Base-by-base conservation (phyloP, 2,113 vertebrate species). In the Sialia sialis region DNA sequence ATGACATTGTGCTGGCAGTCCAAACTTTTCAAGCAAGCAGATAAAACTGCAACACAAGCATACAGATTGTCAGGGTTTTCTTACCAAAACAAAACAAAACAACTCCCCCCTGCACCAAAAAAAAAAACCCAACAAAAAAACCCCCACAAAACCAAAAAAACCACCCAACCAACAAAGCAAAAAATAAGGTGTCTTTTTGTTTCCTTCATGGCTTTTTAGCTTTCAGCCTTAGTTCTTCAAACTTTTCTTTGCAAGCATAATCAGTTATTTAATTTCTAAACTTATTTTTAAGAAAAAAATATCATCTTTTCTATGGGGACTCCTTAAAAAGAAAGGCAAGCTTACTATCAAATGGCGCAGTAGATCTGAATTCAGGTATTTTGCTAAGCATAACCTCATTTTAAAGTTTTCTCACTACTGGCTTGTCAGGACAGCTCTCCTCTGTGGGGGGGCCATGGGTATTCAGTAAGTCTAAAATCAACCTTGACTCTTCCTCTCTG, bases 61-160 rank as follows among this genome's bases (percentile, higher is more conserved):
- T 34, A 25, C 0, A 68, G 19, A 69, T 49, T 14, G 32, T 39
- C 25, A 80, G 5, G 5, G 1, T 23, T 85, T 88, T 66, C 29
- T 69, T 56, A 51, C 5, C 29, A 32, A 0, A 0, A 19, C 43
- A 10, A 48, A 48, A 16, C 49, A 8, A 49, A 49, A 14, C 23
- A 49, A 49, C n/a, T n/a, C n/a, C n/a, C n/a, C n/a, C n/a, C n/a
- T n/a, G n/a, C n/a, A n/a, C n/a, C n/a, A n/a, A n/a, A n/a, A n/a
- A n/a, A 17, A 30, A 23, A 20, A 48, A 13, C 29, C 46, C 22
- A 48, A 48, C 22, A 48, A 25, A 48, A 48, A 48, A 23, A 20
- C 44, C 19, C 46, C 21, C 16, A 5, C 39, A 22, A 7, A 22
- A 36, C 12, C 10, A 30, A 18, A 30, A 54, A 54, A 54, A 30